phyloP scores from a whole-genome alignment of 2,113 vertebrate genomes.

The Scomber colias region DNA sequence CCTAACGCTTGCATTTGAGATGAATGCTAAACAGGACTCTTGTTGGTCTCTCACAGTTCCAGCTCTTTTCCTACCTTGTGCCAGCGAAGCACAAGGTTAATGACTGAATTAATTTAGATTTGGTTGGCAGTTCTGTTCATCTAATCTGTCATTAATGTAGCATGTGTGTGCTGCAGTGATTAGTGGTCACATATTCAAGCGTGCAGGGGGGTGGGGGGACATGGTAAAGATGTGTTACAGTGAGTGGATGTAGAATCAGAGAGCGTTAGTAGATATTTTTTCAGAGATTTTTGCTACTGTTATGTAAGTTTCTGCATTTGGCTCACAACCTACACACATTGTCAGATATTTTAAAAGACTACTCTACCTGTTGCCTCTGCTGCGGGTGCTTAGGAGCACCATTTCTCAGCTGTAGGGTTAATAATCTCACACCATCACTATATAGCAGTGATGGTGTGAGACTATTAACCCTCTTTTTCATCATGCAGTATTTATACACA shows the following conservation, averaged over 20 bases:
- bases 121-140: background rate
- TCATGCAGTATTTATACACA: constrained; percentile 11
- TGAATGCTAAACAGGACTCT: constrained; percentile 5
- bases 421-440: constrained; percentile 4
- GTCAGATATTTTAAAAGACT: constrained; percentile 43
- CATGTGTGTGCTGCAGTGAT: background rate
- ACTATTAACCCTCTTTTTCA: constrained; percentile 10
- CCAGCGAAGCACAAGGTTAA: background rate
- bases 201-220: background rate
- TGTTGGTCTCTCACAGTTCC: background rate
- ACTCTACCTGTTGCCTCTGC: constrained; percentile 52
- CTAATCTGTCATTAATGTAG: background rate
- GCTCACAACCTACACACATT: constrained; percentile 57
- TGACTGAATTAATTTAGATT: background rate
- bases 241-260: background rate
- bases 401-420: constrained; percentile 12
- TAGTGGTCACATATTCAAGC: background rate
- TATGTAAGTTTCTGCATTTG: constrained; percentile 67
- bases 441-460: background rate
- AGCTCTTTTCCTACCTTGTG: background rate
- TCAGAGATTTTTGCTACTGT: constrained; percentile 35
- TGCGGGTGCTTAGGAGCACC: constrained; percentile 13
- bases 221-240: background rate
- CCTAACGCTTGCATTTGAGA: background rate
- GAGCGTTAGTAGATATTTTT: constrained; percentile 19